These are phyloP conservation scores for Xerus inauris DNA, from an alignment of 2,113 vertebrate genomes.

Conservation along the genomic window DNA sequence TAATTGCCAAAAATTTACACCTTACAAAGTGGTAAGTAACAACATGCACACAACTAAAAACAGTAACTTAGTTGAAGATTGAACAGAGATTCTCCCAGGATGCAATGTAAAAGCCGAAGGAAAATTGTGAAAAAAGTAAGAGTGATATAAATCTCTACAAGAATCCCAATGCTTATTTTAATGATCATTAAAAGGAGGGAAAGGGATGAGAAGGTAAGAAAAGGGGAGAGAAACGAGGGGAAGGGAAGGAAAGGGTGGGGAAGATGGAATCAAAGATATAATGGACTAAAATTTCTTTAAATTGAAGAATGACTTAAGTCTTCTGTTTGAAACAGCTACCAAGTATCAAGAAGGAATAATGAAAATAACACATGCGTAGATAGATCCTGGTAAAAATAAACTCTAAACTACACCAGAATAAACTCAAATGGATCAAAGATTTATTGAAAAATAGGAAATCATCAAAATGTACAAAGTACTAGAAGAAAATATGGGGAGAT, in stretches of 20 bases:
- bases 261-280: conserved; percentile 16
- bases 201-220: background rate
- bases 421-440: background rate
- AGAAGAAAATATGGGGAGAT: background rate
- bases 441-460: conserved; percentile 39
- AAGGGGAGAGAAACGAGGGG: background rate
- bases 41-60: conserved; percentile 20
- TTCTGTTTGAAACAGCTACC: conserved; percentile 1
- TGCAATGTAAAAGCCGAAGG: background rate
- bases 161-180: background rate
- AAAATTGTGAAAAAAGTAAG: background rate
- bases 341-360: conserved; percentile 31
- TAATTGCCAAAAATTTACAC: background rate
- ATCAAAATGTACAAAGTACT: conserved; percentile 47
- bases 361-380: background rate
- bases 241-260: too few relatives aligned
- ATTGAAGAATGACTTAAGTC: background rate
- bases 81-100: conserved; percentile 19
- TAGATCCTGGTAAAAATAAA: background rate
- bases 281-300: conserved; percentile 14
- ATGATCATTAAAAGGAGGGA: background rate
- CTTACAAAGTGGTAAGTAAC: background rate
- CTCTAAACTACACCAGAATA: conserved; percentile 18
- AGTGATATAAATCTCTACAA: background rate
- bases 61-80: conserved; percentile 9